phyloP scores from a whole-genome alignment of 2,888 invertebrate genomes.

The Xiphydria camelus region DNA sequence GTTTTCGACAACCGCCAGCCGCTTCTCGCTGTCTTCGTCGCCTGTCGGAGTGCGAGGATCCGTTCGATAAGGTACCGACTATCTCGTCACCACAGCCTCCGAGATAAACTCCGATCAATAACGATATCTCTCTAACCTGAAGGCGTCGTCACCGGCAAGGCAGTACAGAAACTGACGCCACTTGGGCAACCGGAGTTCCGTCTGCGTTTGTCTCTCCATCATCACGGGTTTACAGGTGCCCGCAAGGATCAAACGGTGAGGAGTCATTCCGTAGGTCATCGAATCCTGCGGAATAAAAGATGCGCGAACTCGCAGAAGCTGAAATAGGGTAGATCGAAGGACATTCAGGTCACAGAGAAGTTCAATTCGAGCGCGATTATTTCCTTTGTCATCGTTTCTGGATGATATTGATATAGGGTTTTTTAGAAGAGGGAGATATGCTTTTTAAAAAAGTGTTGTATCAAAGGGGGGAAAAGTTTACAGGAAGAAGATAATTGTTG shows the following conservation, averaged over 20 bases:
- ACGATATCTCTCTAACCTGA: conserved; percentile 58
- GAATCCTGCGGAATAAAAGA: conserved; percentile 32
- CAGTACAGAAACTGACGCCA: conserved; percentile 83
- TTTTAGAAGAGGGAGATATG: no score
- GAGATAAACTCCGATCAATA: no score
- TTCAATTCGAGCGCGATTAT: no score
- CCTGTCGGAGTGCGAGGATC: conserved; percentile 44
- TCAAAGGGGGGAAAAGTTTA: no score
- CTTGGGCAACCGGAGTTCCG: conserved; percentile 73
- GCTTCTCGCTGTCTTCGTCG: conserved; percentile 75
- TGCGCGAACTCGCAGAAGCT: not conserved
- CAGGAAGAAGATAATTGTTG: not conserved
- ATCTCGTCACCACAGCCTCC: no score
- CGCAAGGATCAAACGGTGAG: conserved; percentile 39
- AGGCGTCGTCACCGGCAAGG: conserved; percentile 76
- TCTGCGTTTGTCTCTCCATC: conserved; percentile 83
- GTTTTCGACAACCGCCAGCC: conserved; percentile 53
- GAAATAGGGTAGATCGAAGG: not conserved
- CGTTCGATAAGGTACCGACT: not conserved
- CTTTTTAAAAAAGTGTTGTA: no score
- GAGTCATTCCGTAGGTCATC: conserved; percentile 27
- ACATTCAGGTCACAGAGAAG: no score
- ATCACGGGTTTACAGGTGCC: conserved; percentile 60
- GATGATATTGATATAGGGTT: no score
- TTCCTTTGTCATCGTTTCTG: no score